Evolutionary conservation across 2,113 vertebrate genomes (phyloP), one percentile per base, ranked within the genome.

Genomic region (Turdus rufiventris): DNA sequence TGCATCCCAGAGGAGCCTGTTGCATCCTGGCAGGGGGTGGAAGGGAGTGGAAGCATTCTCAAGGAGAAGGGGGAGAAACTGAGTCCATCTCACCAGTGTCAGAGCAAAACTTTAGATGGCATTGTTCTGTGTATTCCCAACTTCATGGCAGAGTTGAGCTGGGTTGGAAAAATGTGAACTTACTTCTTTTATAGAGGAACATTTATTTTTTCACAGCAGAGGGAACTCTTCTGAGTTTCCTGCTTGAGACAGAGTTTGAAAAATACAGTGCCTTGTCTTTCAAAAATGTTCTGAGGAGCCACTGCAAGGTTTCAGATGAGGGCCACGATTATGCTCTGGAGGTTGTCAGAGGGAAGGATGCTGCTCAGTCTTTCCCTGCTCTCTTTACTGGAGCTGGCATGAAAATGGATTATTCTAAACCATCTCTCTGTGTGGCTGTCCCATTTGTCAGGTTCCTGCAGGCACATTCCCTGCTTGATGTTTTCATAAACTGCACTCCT

Each of bases 361-460:
- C 80, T 81, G 51, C 68, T 92, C 88, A 71, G 82, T 67, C 75
- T 61, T 85, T 53, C 78, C 50, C 60, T 76, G 36, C n/a, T 36
- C 74, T 80, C 81, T 82, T 77, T 47, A 28, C 76, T 33, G 82
- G 51, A 80, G 43, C 50, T 84, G 83, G 86, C 89, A 89, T 78
- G 88, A 92, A 95, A 94, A 96, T 67, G 65, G 79, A 93, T 93
- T 95, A 90, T 90, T 85, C 54, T 58, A 36, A 95, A 56, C 48
- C 76, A 56, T 60, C 86, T 83, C 85, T 79, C 91, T 80, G 56
- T 84, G 79, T 91, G 57, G 48, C 91, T 92, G 85, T 87, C 86
- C 83, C 61, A 73, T 96, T 96, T 92, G 79, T 94, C 91, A 95
- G 88, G 38, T 83, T 94, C 54, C 79, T 90, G 85, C 60, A 90